phyloP scores from a whole-genome alignment of 53 echinoderm and acorn worm genomes.

The Mesocentrotus franciscanus region DNA sequence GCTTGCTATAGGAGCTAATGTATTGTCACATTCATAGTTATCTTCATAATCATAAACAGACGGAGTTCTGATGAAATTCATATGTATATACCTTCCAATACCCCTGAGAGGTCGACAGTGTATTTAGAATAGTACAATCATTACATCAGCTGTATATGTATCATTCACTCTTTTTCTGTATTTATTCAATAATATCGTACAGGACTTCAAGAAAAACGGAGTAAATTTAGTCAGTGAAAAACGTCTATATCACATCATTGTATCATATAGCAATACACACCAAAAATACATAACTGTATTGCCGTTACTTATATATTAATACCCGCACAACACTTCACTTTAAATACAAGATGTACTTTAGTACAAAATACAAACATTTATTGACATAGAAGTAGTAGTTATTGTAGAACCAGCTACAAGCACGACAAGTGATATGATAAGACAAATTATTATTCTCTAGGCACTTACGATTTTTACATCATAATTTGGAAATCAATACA shows the following conservation, averaged over 20 bases:
- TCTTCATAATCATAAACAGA: background rate
- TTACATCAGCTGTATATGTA: background rate
- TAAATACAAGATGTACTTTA: background rate
- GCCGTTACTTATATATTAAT: background rate
- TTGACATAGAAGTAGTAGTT: background rate
- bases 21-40: background rate
- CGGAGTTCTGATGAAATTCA: background rate
- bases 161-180: background rate
- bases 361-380: constrained; percentile 21
- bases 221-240: background rate
- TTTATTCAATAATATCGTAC: background rate
- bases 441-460: background rate
- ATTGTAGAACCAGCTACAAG: constrained; percentile 40
- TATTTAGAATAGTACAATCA: background rate
- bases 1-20: background rate
- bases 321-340: constrained; percentile 2
- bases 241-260: background rate
- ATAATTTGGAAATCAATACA: background rate
- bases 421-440: background rate
- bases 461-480: background rate
- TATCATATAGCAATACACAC: background rate
- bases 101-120: background rate
- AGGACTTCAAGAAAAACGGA: background rate
- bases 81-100: background rate
- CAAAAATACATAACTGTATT: constrained; percentile 3